Evolutionary conservation across 2,113 vertebrate genomes (phyloP), one percentile per base, ranked within the genome.

Genomic region (Podarcis muralis): DNA sequence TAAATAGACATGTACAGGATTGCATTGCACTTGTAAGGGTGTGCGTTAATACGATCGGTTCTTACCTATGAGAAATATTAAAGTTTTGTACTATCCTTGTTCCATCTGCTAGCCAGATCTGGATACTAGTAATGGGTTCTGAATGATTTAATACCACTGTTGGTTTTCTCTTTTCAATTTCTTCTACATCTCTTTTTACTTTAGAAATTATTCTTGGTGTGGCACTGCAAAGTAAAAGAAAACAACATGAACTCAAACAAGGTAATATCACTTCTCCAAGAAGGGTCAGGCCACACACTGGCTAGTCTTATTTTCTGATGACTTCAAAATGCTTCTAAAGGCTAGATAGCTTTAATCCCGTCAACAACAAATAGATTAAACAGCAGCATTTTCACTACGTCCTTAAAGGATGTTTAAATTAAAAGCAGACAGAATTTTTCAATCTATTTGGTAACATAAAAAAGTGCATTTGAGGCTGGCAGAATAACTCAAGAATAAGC

Each of bases 51-150:
- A 5, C 71, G 40, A 66, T 53, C 16, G 37, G 25, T 68, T 32
- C 97, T 93, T 93, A 99, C 98, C 98, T 98, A 93, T 99, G 98
- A 81, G 98, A 98, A 94, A 98, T 92, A 91, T 99, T 99, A 92
- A 99, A 99, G 94, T 98, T 98, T 95, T 99, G 98, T 91, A 99
- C 96, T 86, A 99, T 96, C 91, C 98, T 98, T 89, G 98, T 97
- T 90, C 98, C 98, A n/a, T 98, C 98, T 48, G 98, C 98, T 96
- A 99, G 95, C 99, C 98, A 99, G 91, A 99, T 99, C 97, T 98
- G 98, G 91, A 99, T 88, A 27, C 95, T 98, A 90, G 99, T 99
- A 87, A 98, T 88, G 5, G 99, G 98, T 88, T 99, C 98, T 94
- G 96, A 88, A 90, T 97, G 96, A 94, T 98, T 98, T 93, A 99